Evolutionary conservation across 64 coral and sea anemone genomes (phyloP).

Genomic region (Acropora yongei): DNA sequence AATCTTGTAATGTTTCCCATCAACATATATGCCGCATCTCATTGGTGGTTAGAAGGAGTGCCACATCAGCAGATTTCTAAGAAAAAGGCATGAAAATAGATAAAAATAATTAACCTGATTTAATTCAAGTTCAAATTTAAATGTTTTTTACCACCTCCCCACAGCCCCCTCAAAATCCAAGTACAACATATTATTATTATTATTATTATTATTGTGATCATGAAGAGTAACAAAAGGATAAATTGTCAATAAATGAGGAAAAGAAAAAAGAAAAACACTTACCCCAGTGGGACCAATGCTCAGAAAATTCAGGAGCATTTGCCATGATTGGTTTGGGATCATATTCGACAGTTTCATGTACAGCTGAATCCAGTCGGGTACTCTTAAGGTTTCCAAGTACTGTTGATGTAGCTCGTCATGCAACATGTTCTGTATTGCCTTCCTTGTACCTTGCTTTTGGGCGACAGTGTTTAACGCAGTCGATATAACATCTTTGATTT

Average conservation of each 20-base stretch:
- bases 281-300: constrained; percentile 57
- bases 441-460: constrained; percentile 14
- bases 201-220: no score
- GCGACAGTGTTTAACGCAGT: constrained; percentile 36
- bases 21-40: constrained; percentile 23
- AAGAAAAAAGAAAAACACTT: background rate
- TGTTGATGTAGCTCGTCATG: background rate
- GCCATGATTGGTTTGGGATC: constrained; percentile 59
- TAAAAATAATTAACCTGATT: no score
- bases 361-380: constrained; percentile 50
- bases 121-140: no score
- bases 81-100: no score
- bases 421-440: constrained; percentile 1
- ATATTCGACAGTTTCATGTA: constrained; percentile 56
- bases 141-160: no score
- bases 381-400: constrained; percentile 28
- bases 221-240: no score
- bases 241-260: no score
- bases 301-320: constrained; percentile 64
- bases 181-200: no score
- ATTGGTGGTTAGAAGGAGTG: constrained; percentile 9
- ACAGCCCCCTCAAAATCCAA: no score
- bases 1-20: constrained; percentile 24
- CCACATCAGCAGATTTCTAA: constrained; percentile 47
- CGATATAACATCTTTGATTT: constrained; percentile 2